Evolutionary conservation across 2,113 vertebrate genomes (phyloP).

Genomic region (Corythornis madagascariensis): DNA sequence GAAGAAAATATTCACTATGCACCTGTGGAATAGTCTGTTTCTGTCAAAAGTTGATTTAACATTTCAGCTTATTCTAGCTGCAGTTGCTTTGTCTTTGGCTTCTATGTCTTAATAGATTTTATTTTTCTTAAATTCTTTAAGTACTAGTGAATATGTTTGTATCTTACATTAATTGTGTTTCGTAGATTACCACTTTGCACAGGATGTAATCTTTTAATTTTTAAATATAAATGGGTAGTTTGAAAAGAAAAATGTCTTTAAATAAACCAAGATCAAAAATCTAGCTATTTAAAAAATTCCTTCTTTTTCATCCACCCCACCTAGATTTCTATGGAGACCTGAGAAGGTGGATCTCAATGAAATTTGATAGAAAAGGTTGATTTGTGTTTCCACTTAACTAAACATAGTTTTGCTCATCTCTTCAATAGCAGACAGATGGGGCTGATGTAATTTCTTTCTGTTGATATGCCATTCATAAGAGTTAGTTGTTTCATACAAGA

Average conservation of each 20-base stretch:
- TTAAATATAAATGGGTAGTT: not conserved
- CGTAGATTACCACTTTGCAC: not conserved
- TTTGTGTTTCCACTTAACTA: not conserved
- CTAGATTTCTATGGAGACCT: not conserved
- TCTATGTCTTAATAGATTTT: not conserved
- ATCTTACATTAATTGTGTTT: not conserved
- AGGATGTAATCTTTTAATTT: not conserved
- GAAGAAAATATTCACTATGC: not conserved
- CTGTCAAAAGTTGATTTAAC: constrained; percentile 4
- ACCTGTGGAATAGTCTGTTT: not conserved
- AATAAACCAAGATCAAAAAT: not conserved
- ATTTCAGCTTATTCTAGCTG: not conserved
- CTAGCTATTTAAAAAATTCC: not conserved
- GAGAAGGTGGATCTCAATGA: not conserved
- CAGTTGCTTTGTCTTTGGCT: not conserved
- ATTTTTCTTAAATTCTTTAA: not conserved
- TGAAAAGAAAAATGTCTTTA: not conserved
- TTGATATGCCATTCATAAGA: not conserved
- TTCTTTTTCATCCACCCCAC: not conserved
- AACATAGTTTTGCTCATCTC: not conserved
- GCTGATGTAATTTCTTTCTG: not conserved
- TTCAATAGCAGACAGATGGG: not conserved
- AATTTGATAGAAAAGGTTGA: not conserved
- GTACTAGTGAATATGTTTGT: not conserved
- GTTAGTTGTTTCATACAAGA: not conserved